Conservation (phyloP, 1,140 invertebrate species). For the Trachelipus rathkii region DNA sequence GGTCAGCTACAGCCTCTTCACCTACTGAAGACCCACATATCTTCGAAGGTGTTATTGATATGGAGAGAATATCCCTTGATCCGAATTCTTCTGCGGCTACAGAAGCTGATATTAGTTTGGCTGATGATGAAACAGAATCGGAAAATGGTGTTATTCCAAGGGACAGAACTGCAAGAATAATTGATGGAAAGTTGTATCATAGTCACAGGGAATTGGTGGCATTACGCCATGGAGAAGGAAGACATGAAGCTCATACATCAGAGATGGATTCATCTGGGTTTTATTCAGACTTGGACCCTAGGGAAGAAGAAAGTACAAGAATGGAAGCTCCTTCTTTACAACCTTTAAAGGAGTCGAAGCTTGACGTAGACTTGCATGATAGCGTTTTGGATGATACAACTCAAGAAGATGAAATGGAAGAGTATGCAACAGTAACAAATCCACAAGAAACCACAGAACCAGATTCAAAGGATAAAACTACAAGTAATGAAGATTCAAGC, state of each 20-base stretch:
- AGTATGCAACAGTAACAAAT: background rate
- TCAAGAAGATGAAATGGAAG: conserved; percentile 22
- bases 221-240: conserved; percentile 22
- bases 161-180: conserved; percentile 39
- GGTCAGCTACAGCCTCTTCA: conserved; percentile 39
- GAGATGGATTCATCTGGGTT: conserved; percentile 45
- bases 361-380: conserved; percentile 36
- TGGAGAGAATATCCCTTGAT: conserved; percentile 29
- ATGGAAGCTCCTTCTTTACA: conserved; percentile 26
- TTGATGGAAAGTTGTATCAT: conserved; percentile 44
- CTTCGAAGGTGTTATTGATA: conserved; percentile 40
- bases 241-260: conserved; percentile 33
- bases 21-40: conserved; percentile 41
- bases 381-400: conserved; percentile 29
- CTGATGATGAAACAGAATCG: conserved; percentile 40
- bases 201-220: conserved; percentile 37
- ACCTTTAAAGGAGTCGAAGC: conserved; percentile 26
- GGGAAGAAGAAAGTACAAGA: conserved; percentile 41
- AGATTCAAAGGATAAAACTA: conserved; percentile 22
- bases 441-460: background rate
- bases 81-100: conserved; percentile 24
- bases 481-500: conserved; percentile 20
- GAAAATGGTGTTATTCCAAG: conserved; percentile 33
- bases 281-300: conserved; percentile 42
- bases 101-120: conserved; percentile 39